Conservation (phyloP, 1,140 invertebrate genomes). For the Drosophila nebulosa region DNA sequence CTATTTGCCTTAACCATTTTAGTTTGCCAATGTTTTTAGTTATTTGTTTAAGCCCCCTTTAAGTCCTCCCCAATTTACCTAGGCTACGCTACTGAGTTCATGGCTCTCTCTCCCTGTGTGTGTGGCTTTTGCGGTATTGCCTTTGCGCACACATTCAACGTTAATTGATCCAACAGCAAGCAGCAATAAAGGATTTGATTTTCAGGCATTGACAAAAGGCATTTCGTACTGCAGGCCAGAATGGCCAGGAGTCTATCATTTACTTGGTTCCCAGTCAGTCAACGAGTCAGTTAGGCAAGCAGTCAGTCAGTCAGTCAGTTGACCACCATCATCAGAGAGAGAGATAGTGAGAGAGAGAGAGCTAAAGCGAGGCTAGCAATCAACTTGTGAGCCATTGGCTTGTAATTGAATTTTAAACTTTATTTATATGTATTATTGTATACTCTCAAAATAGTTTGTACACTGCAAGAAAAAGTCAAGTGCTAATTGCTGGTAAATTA, state of each 20-base stretch:
- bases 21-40: not conserved
- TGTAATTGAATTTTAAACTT: slow-evolving; percentile 78
- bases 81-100: not conserved
- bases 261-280: slow-evolving; percentile 30
- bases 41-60: not conserved
- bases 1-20: not conserved
- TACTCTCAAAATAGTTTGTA: slow-evolving; percentile 10
- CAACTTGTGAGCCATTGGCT: slow-evolving; percentile 68
- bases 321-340: not conserved
- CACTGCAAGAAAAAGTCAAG: too few relatives aligned
- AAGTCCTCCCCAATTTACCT: not conserved
- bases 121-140: slow-evolving; percentile 71
- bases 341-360: too few relatives aligned
- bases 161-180: slow-evolving; percentile 78
- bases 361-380: slow-evolving; percentile 47
- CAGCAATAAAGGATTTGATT: slow-evolving; percentile 79
- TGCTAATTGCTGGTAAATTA: too few relatives aligned
- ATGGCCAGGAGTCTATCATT: slow-evolving; percentile 56
- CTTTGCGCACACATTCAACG: slow-evolving; percentile 72
- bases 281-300: slow-evolving; percentile 22
- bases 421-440: slow-evolving; percentile 73
- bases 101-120: slow-evolving; percentile 14
- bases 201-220: slow-evolving; percentile 69
- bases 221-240: slow-evolving; percentile 32
- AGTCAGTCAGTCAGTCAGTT: slow-evolving; percentile 13